Conservation (phyloP, 2,888 invertebrate species). For the Apamea crenata region DNA sequence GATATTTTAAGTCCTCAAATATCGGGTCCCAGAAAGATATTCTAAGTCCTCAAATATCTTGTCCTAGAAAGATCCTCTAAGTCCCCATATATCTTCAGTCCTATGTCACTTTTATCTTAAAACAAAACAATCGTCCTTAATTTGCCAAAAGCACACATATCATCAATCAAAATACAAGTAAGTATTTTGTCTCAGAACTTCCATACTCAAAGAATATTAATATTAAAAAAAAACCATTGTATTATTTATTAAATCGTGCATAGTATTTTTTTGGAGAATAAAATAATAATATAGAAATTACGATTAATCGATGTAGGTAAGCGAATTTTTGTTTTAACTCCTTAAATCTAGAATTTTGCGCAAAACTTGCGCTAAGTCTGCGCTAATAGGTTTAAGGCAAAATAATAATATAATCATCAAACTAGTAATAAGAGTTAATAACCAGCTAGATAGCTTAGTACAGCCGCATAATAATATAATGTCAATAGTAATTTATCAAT, state of each 20-base stretch:
- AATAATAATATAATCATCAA: constrained; percentile 28
- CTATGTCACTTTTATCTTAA: constrained; percentile 49
- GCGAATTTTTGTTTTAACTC: constrained; percentile 17
- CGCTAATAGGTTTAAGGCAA: constrained; percentile 30
- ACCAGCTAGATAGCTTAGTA: constrained; percentile 51
- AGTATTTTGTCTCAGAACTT: constrained; percentile 36
- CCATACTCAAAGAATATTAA: constrained; percentile 31
- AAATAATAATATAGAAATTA: constrained; percentile 3
- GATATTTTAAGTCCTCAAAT: background rate
- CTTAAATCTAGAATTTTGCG: constrained; percentile 19
- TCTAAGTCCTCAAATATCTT: background rate
- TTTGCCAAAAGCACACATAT: constrained; percentile 65
- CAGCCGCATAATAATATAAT: constrained; percentile 41
- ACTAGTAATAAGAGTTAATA: constrained; percentile 27
- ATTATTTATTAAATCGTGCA: constrained; percentile 41
- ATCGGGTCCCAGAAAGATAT: background rate
- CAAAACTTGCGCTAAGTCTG: constrained; percentile 4
- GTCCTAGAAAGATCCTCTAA: background rate
- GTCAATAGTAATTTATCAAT: background rate
- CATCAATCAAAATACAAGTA: constrained; percentile 40
- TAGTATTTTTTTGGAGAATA: constrained; percentile 49
- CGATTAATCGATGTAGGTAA: background rate
- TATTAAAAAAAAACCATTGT: background rate
- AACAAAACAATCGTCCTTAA: constrained; percentile 36
- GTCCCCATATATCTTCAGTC: background rate